These are phyloP conservation scores for Eudemis profundana DNA, from an alignment of 2,888 invertebrate genomes.

Conservation along the genomic window DNA sequence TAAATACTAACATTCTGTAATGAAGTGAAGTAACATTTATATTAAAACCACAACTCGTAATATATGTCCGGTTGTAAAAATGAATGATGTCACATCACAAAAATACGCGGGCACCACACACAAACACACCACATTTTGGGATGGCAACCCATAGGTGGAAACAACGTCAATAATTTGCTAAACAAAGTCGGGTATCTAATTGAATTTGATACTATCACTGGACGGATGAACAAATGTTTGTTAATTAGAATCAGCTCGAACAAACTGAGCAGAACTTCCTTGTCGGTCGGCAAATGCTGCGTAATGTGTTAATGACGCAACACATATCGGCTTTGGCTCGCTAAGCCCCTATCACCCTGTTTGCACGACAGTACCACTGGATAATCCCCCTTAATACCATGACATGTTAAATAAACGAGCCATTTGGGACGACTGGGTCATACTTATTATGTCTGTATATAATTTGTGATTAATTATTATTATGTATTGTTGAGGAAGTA, in stretches of 20 bases:
- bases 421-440: background rate
- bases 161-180: constrained; percentile 15
- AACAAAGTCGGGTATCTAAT: constrained; percentile 13
- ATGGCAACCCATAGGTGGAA: background rate
- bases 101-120: background rate
- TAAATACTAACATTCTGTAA: background rate
- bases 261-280: constrained; percentile 38
- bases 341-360: constrained; percentile 29
- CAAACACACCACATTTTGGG: background rate
- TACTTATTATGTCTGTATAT: background rate
- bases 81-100: constrained; percentile 10
- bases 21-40: background rate
- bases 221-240: constrained; percentile 36
- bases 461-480: no score
- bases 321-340: constrained; percentile 20
- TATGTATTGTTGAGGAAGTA: no score
- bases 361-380: constrained; percentile 11
- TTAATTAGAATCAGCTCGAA: constrained; percentile 36
- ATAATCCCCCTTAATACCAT: constrained; percentile 23
- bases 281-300: constrained; percentile 23
- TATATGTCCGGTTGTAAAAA: background rate
- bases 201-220: constrained; percentile 19
- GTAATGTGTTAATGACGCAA: constrained; percentile 36
- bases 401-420: background rate
- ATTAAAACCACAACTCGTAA: background rate